phyloP scores from a whole-genome alignment of 2,797 vertebrate species.

The Spizella passerina region DNA sequence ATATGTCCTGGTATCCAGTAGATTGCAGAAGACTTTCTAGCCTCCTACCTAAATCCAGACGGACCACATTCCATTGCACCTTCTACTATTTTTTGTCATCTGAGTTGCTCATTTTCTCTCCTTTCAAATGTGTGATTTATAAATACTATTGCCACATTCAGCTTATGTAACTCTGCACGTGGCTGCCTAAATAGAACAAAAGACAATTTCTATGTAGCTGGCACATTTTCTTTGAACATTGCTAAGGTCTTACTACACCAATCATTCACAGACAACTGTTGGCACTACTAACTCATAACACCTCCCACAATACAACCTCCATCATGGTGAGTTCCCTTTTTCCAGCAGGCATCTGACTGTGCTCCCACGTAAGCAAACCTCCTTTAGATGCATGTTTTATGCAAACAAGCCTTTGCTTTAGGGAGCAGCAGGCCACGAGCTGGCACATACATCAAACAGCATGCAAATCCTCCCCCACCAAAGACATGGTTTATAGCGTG shows the following conservation, averaged over 20 bases:
- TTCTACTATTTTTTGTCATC: too few relatives aligned
- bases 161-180: too few relatives aligned
- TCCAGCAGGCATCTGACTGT: neutral
- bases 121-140: too few relatives aligned
- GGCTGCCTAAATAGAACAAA: too few relatives aligned
- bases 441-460: neutral
- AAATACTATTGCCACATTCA: too few relatives aligned
- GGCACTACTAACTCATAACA: too few relatives aligned
- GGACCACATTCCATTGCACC: neutral
- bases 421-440: slow-evolving; percentile 13
- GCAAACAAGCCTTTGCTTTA: slow-evolving; percentile 29
- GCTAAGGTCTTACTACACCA: too few relatives aligned
- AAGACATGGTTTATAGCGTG: neutral
- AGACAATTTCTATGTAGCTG: too few relatives aligned
- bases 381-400: slow-evolving; percentile 15
- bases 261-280: too few relatives aligned
- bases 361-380: neutral
- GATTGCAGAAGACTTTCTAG: neutral
- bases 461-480: neutral
- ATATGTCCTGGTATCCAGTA: neutral
- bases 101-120: too few relatives aligned
- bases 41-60: neutral
- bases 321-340: neutral
- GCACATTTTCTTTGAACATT: too few relatives aligned
- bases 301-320: too few relatives aligned